These are phyloP conservation scores for Melanotaenia parkinsoni DNA, from an alignment of 2,797 vertebrate species.

Conservation along the genomic window DNA sequence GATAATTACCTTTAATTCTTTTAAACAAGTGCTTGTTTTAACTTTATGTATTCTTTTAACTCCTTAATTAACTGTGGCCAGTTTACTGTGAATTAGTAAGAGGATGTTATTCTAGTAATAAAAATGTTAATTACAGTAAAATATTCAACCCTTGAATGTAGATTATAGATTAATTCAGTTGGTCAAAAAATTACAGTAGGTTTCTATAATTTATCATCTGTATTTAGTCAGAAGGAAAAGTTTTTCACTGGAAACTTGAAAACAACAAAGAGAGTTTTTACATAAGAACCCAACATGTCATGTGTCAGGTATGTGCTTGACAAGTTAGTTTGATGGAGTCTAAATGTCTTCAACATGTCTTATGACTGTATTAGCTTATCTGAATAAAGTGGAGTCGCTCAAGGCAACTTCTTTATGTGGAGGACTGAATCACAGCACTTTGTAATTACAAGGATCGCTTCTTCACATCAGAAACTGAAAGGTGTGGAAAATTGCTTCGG, in stretches of 20 bases:
- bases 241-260: not conserved
- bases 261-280: not conserved
- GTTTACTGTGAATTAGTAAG: not conserved
- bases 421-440: constrained; percentile 23
- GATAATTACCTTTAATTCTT: not conserved
- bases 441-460: constrained; percentile 30
- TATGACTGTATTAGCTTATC: constrained; percentile 25
- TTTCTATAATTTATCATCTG: not conserved
- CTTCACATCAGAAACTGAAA: constrained; percentile 34
- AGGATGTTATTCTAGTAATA: not conserved
- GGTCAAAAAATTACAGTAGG: not conserved
- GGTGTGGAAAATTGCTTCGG: constrained; percentile 30
- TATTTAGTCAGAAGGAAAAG: no score
- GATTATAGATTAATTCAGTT: not conserved
- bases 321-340: constrained; percentile 6
- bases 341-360: constrained; percentile 3
- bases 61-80: not conserved
- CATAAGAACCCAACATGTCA: constrained; percentile 1
- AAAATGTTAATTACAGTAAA: not conserved
- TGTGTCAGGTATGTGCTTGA: constrained; percentile 3
- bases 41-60: not conserved
- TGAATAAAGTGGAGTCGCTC: constrained; percentile 10
- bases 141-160: not conserved
- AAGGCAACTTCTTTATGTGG: constrained; percentile 21
- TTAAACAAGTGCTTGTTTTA: not conserved